Evolutionary conservation across 53 echinoderm and acorn worm species (phyloP), one percentile per base, ranked within the genome.

Genomic region (Henricia sp.): DNA sequence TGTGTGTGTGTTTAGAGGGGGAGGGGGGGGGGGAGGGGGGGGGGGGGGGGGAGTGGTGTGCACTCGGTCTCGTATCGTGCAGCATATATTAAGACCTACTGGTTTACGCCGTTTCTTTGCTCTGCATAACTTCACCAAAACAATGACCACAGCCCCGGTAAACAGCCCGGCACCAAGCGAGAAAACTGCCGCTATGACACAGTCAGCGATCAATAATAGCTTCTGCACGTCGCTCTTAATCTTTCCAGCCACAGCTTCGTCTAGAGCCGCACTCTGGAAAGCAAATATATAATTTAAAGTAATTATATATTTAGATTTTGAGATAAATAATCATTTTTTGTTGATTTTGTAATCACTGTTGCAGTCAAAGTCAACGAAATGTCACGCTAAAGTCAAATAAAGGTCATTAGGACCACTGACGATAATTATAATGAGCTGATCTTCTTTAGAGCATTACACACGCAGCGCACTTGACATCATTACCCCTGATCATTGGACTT

Each of bases 81-180:
- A n/a, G n/a, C n/a, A n/a, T n/a, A n/a, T n/a, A n/a, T n/a, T n/a
- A n/a, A n/a, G 4, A 39, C 44, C 60, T 6, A 78, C 78, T 29
- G 27, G n/a, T 35, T 72, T 72, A 4, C 53, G 25, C n/a, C 53
- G 72, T 6, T 78, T 78, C 20, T 63, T 62, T 8, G 19, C 19
- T 46, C 78, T 39, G 78, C 44, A 33, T 9, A 8, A 33, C 21
- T 24, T 64, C 48, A 48, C 63, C 14, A 84, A 38, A 50, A 84
- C 51, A 19, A 83, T 87, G 24, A 78, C 19, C 6, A 82, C 56
- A 17, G 87, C 63, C 0, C 95, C 95, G 16, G 90, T 0, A 36
- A 95, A 87, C 37, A 95, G 67, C 0, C 95, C 95, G 12, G 80
- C 90, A 2, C 95, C 95, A 1, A 94, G 25, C 20, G 89, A 89